phyloP scores from a whole-genome alignment of 2,888 invertebrate genomes.

The Monopis laevigella region DNA sequence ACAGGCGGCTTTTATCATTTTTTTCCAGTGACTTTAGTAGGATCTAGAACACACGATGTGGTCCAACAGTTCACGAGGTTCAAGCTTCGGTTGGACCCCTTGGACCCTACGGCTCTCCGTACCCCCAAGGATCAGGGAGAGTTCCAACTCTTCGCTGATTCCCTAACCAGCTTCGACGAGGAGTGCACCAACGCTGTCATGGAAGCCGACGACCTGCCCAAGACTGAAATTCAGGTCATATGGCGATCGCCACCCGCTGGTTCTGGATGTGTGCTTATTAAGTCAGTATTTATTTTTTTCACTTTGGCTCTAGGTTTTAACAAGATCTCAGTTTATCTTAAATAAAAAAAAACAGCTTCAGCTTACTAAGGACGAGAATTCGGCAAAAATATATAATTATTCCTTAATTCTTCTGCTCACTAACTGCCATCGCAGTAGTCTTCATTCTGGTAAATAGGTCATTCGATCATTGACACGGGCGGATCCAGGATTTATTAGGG shows the following conservation, averaged over 20 bases:
- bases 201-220: constrained; percentile 80
- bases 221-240: constrained; percentile 86
- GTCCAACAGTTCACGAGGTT: constrained; percentile 84
- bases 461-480: too few relatives aligned
- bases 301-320: too few relatives aligned
- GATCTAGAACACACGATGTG: constrained; percentile 71
- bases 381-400: too few relatives aligned
- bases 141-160: constrained; percentile 65
- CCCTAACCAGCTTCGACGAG: constrained; percentile 76
- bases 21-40: constrained; percentile 73
- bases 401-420: too few relatives aligned
- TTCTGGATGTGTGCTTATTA: constrained; percentile 87
- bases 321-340: too few relatives aligned
- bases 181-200: constrained; percentile 86
- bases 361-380: too few relatives aligned
- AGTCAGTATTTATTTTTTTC: constrained; percentile 57
- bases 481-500: too few relatives aligned
- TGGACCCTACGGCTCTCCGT: constrained; percentile 46
- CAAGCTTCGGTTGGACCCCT: constrained; percentile 77
- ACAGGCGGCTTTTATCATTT: too few relatives aligned
- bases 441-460: too few relatives aligned
- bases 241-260: constrained; percentile 91
- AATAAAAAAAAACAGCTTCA: too few relatives aligned
- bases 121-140: constrained; percentile 43
- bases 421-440: too few relatives aligned